These are phyloP conservation scores for Muraenolepis orangiensis DNA, from an alignment of 2,797 vertebrate species.

Conservation along the genomic window DNA sequence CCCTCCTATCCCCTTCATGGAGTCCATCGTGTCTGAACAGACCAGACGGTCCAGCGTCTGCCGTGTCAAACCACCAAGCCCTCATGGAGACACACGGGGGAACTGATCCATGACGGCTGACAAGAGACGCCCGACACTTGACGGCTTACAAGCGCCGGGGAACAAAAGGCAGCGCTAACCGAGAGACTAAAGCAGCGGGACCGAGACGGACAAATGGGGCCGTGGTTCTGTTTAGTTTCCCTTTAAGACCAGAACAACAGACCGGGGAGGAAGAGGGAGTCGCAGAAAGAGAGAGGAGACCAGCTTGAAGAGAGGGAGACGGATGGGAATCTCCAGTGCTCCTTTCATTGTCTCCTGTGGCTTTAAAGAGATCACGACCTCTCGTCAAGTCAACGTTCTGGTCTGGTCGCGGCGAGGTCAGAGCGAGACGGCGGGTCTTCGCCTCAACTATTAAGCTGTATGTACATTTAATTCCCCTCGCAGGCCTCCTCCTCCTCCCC, in stretches of 20 bases:
- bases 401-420: constrained; percentile 49
- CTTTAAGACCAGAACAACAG: too few relatives aligned
- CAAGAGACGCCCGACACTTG: constrained; percentile 44
- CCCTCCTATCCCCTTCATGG: not conserved
- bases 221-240: too few relatives aligned
- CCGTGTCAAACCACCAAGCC: not conserved
- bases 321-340: not conserved
- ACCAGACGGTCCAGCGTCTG: not conserved
- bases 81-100: not conserved
- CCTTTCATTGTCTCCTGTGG: not conserved
- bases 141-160: constrained; percentile 19
- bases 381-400: constrained; percentile 44
- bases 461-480: constrained; percentile 62
- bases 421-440: constrained; percentile 50
- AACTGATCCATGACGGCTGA: constrained; percentile 46
- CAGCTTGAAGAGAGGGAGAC: too few relatives aligned
- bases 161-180: constrained; percentile 45
- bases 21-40: not conserved
- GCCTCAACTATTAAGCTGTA: constrained; percentile 68
- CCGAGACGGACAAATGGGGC: too few relatives aligned
- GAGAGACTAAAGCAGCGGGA: constrained; percentile 14
- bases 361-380: constrained; percentile 21
- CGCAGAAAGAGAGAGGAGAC: too few relatives aligned
- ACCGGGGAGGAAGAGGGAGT: not conserved
- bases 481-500: constrained; percentile 27